Evolutionary conservation across 2,113 vertebrate genomes (phyloP).

Genomic region (Peromyscus maniculatus): DNA sequence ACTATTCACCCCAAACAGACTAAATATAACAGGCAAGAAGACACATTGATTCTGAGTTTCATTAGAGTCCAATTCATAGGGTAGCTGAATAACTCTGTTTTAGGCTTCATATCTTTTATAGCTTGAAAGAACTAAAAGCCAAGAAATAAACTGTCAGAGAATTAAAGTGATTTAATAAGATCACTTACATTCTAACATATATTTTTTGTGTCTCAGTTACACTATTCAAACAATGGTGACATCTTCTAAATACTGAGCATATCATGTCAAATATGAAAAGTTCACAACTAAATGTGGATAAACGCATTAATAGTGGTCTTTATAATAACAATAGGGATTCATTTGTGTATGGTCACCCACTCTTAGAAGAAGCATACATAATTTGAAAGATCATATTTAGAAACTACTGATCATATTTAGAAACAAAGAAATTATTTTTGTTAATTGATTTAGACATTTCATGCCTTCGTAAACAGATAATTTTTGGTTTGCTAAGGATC

Average conservation of each 20-base stretch:
- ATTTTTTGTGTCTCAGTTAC: background rate
- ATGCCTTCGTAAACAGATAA: background rate
- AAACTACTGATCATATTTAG: conserved; percentile 38
- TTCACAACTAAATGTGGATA: background rate
- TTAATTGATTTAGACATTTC: background rate
- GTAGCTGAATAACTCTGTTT: background rate
- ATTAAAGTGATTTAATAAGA: conserved; percentile 24
- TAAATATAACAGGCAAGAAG: conserved; percentile 61
- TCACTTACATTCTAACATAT: background rate
- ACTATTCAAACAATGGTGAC: background rate
- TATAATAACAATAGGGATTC: background rate
- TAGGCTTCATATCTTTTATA: background rate
- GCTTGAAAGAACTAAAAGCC: background rate
- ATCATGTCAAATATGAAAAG: background rate
- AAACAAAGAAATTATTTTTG: background rate
- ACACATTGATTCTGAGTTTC: background rate
- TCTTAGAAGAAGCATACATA: background rate
- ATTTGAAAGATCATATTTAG: conserved; percentile 39
- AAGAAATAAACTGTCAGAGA: background rate
- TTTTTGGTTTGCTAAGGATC: background rate
- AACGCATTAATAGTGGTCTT: background rate
- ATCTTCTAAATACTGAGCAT: background rate
- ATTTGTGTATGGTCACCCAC: background rate
- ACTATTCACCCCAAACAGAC: background rate
- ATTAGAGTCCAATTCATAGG: conserved; percentile 47